Percentiles rank a stretch among this genome's conserved stretches.
Conservation (phyloP, 23 tunicate genomes). For the Botrylloides violaceus region DNA sequence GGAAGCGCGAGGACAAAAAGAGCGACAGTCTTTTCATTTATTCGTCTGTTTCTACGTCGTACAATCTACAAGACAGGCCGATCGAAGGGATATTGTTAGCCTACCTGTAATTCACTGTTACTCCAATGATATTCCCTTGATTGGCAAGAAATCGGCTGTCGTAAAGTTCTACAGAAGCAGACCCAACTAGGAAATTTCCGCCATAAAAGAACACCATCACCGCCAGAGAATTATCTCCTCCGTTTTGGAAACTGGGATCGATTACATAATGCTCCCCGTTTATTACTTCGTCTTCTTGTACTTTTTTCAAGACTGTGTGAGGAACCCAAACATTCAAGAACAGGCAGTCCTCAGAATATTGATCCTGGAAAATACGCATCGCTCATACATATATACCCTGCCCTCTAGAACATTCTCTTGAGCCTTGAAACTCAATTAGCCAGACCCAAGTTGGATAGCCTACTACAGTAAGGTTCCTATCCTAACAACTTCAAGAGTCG, state of each 20-base stretch:
- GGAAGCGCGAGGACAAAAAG: too few relatives aligned
- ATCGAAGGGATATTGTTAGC: too few relatives aligned
- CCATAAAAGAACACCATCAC: constrained; percentile 81
- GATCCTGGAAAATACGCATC: not conserved
- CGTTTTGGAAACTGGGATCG: not conserved
- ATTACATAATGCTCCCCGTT: constrained; percentile 30
- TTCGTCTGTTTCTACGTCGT: not conserved
- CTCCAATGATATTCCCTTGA: constrained; percentile 65
- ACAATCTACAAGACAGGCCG: not conserved
- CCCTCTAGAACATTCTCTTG: not conserved
- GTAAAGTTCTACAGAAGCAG: constrained; percentile 47
- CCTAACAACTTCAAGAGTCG: too few relatives aligned
- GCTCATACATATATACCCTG: not conserved
- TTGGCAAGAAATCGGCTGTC: constrained; percentile 58
- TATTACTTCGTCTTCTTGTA: constrained; percentile 6
- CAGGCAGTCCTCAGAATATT: constrained; percentile 50
- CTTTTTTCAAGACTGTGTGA: not conserved
- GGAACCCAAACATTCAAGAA: constrained; percentile 78
- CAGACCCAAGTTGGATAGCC: too few relatives aligned
- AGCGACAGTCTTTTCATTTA: too few relatives aligned
- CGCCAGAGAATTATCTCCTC: constrained; percentile 24
- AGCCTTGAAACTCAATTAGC: too few relatives aligned
- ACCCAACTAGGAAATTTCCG: constrained; percentile 73
- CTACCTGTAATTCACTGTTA: constrained; percentile 67
- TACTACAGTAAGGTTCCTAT: too few relatives aligned